Percentiles rank a stretch among this genome's conserved stretches.
Conservation (phyloP, 2,888 invertebrate genomes). For the Phortica magna region DNA sequence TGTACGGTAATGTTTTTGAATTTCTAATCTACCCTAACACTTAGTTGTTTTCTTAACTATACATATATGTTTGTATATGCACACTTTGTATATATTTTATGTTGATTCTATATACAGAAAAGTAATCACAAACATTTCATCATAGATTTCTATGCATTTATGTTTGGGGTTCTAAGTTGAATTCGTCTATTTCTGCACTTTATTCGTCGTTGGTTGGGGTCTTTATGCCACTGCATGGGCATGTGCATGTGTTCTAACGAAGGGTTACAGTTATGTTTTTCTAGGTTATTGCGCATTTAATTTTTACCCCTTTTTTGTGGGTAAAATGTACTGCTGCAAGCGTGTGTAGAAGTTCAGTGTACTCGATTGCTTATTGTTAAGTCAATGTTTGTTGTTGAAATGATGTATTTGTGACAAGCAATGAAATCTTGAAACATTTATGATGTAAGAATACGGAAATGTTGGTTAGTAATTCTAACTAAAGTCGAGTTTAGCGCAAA, state of each 20-base stretch:
- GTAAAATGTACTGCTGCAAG: not conserved
- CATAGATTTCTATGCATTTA: not conserved
- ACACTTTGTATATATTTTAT: slow-evolving; percentile 35
- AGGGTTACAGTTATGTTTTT: slow-evolving; percentile 49
- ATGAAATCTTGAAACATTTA: too few relatives aligned
- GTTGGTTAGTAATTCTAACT: too few relatives aligned
- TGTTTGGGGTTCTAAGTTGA: not conserved
- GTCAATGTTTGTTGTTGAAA: not conserved
- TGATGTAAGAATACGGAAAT: too few relatives aligned
- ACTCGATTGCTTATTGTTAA: slow-evolving; percentile 1
- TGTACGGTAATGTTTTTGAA: slow-evolving; percentile 39
- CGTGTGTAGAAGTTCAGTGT: slow-evolving; percentile 7
- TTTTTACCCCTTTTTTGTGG: not conserved
- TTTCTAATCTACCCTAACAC: slow-evolving; percentile 62
- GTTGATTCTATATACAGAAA: slow-evolving; percentile 9
- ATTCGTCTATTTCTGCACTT: slow-evolving; percentile 21
- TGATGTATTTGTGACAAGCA: not conserved
- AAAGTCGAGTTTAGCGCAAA: too few relatives aligned
- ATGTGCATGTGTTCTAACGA: slow-evolving; percentile 49
- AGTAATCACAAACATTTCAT: not conserved
- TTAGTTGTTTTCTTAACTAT: slow-evolving; percentile 45
- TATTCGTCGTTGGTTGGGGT: slow-evolving; percentile 17
- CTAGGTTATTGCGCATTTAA: slow-evolving; percentile 55
- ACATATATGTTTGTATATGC: slow-evolving; percentile 20
- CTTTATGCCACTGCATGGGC: slow-evolving; percentile 32